phyloP scores from a whole-genome alignment of 2,797 vertebrate species.

The Malurus leucopterus region DNA sequence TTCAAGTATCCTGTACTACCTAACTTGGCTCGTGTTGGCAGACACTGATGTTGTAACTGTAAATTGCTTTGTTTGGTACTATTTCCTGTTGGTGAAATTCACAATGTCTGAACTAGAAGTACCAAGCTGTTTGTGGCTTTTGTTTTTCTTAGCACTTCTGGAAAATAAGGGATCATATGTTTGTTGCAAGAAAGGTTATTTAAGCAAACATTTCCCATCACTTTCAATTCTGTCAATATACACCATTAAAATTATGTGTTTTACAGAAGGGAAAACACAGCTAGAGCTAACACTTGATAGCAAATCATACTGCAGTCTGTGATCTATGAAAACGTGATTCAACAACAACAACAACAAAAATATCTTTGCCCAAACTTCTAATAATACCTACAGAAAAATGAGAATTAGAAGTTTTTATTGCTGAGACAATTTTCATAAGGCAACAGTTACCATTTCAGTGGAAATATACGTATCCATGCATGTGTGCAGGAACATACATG shows the following conservation, averaged over 20 bases:
- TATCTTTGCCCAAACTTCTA: background rate
- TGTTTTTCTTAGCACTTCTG: background rate
- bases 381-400: background rate
- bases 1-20: background rate
- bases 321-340: background rate
- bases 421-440: background rate
- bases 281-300: background rate
- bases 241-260: background rate
- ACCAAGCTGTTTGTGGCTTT: background rate
- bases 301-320: background rate
- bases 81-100: background rate
- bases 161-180: background rate
- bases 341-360: background rate
- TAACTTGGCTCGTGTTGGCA: background rate
- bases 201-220: background rate
- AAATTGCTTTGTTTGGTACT: background rate
- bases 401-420: background rate
- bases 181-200: background rate
- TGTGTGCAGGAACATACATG: background rate
- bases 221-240: background rate
- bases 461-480: rapidly evolving
- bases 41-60: background rate
- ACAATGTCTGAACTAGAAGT: background rate
- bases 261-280: background rate
- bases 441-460: background rate